A percentile compares a stretch with the other conserved stretches of the same genome.
Conservation (phyloP, 2,797 vertebrate species). For the Myotis vivesi region DNA sequence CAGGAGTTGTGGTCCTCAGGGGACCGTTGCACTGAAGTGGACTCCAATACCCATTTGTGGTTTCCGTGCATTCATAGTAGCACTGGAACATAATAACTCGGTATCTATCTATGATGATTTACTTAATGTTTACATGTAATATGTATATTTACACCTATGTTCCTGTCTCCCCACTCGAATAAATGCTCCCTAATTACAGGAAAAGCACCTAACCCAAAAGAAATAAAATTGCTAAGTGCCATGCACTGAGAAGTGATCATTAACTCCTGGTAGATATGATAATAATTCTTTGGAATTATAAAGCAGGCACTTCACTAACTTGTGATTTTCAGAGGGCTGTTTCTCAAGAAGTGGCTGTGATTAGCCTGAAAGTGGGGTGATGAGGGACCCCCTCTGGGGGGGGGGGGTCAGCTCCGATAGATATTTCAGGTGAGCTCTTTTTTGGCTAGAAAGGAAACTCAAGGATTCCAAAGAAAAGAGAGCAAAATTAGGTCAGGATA, state of each 20-base stretch:
- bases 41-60: not conserved
- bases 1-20: not conserved
- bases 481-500: not conserved
- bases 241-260: not conserved
- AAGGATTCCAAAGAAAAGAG: not conserved
- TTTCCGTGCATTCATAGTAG: not conserved
- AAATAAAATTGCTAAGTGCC: not conserved
- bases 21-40: not conserved
- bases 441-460: not conserved
- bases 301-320: not conserved
- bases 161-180: not conserved
- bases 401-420: not conserved
- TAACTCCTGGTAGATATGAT: not conserved
- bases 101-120: not conserved
- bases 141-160: not conserved
- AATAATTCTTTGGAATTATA: constrained; percentile 15
- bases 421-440: not conserved
- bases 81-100: not conserved
- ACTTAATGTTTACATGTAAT: not conserved
- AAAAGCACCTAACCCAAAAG: not conserved
- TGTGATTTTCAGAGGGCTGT: not conserved
- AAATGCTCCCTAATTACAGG: not conserved
- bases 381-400: not conserved
- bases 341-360: not conserved
- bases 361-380: not conserved